A percentile compares a stretch with the other conserved stretches of the same genome.
These are phyloP conservation scores for Andrena bucephala DNA, from an alignment of 2,888 invertebrate species.

Conservation along the genomic window DNA sequence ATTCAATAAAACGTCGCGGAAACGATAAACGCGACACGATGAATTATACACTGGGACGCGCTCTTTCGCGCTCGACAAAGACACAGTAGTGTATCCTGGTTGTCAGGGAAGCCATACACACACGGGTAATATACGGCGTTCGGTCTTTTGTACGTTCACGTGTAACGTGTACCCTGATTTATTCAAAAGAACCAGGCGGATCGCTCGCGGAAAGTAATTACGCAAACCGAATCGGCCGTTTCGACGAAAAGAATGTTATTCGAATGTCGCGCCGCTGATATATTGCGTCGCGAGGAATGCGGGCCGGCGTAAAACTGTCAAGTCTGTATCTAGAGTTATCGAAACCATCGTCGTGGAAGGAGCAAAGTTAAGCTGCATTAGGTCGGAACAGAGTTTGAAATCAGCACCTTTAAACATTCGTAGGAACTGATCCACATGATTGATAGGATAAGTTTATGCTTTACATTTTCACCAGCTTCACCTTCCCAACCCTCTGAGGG, in stretches of 20 bases:
- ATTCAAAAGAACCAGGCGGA: constrained; percentile 42
- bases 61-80: constrained; percentile 58
- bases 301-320: neutral
- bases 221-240: constrained; percentile 38
- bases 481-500: too few relatives aligned
- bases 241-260: constrained; percentile 30
- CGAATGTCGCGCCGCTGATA: neutral
- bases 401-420: neutral
- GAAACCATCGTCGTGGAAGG: neutral
- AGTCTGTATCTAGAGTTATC: neutral
- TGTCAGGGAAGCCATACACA: constrained; percentile 45
- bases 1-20: constrained; percentile 60
- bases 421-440: neutral
- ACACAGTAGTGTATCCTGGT: constrained; percentile 56
- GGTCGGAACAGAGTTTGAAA: neutral
- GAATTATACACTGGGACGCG: constrained; percentile 50
- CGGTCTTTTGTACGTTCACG: constrained; percentile 53
- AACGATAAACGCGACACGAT: constrained; percentile 60
- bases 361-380: neutral
- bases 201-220: constrained; percentile 47
- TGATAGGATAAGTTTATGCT: neutral
- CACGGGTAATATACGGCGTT: constrained; percentile 49
- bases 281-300: neutral
- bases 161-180: constrained; percentile 55
- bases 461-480: neutral